These are phyloP conservation scores for Corydoras maculifer DNA, from an alignment of 2,113 vertebrate species.

Conservation along the genomic window DNA sequence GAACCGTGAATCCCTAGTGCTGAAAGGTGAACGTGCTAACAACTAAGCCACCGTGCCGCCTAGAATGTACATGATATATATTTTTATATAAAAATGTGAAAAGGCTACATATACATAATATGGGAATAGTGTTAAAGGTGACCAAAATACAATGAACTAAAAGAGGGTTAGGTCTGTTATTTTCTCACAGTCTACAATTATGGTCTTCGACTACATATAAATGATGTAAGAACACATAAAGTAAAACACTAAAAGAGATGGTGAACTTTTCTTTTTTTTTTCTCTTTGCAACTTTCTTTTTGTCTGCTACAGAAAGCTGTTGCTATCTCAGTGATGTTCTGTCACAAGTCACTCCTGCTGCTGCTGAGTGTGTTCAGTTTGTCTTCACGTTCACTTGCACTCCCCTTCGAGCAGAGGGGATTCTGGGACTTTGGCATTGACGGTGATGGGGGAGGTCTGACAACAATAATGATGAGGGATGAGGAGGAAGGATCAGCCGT, in stretches of 20 bases:
- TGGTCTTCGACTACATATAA: too few species aligned
- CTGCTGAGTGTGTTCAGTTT: conserved; percentile 60
- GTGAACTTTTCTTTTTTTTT: neutral
- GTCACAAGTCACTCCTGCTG: conserved; percentile 56
- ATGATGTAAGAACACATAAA: neutral
- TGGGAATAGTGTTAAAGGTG: too few species aligned
- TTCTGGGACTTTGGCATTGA: conserved; percentile 86
- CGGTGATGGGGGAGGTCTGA: conserved; percentile 53
- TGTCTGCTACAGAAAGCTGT: conserved; percentile 6
- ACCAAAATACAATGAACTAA: too few species aligned
- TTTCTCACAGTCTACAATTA: too few species aligned
- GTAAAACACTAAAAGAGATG: neutral
- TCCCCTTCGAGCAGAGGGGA: conserved; percentile 81
- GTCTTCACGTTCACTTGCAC: conserved; percentile 58
- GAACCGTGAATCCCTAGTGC: too few species aligned
- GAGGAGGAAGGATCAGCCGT: conserved; percentile 72
- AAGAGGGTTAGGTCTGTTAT: too few species aligned
- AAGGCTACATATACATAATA: too few species aligned
- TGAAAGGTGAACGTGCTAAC: too few species aligned
- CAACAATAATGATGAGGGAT: conserved; percentile 68
- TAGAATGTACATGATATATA: too few species aligned
- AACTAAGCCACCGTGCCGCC: too few species aligned
- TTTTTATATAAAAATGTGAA: too few species aligned
- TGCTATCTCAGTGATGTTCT: conserved; percentile 50
- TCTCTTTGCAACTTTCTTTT: neutral